Conservation (phyloP, 1,140 invertebrate genomes). For the Lepidurus packardi region DNA sequence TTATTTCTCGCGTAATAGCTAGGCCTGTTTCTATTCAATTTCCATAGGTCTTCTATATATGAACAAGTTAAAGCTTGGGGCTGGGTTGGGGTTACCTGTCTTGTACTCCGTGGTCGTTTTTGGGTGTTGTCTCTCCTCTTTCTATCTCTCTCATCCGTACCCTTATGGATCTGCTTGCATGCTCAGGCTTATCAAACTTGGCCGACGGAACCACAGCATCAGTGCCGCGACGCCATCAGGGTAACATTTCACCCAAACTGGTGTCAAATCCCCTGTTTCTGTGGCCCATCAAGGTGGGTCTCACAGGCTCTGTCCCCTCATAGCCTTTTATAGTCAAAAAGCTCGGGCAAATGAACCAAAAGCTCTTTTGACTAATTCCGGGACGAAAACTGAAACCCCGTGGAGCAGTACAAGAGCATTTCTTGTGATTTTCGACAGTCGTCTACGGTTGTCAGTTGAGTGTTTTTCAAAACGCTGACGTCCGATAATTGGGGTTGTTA, state of each 20-base stretch:
- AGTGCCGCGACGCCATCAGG: too few species aligned
- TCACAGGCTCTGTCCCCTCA: background rate
- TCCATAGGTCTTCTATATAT: background rate
- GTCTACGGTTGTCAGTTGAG: too few species aligned
- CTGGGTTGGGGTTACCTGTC: conserved; percentile 1
- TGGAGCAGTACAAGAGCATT: too few species aligned
- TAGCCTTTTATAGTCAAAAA: background rate
- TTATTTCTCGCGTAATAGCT: conserved; percentile 19
- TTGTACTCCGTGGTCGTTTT: background rate
- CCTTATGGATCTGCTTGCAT: background rate
- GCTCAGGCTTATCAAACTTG: background rate
- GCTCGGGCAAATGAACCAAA: background rate
- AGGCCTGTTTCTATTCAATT: conserved; percentile 14
- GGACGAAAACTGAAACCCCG: too few species aligned
- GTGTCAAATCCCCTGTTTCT: too few species aligned
- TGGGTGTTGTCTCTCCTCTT: background rate
- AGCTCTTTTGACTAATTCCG: too few species aligned
- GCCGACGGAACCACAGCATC: too few species aligned
- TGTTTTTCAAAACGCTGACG: too few species aligned
- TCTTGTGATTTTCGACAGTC: too few species aligned
- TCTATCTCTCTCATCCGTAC: background rate
- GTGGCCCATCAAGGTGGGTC: background rate
- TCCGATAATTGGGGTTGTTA: too few species aligned
- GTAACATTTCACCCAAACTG: too few species aligned
- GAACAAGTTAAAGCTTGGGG: background rate